Conservation (phyloP, 1,140 invertebrate genomes). For the Drosophila ohnishii region DNA sequence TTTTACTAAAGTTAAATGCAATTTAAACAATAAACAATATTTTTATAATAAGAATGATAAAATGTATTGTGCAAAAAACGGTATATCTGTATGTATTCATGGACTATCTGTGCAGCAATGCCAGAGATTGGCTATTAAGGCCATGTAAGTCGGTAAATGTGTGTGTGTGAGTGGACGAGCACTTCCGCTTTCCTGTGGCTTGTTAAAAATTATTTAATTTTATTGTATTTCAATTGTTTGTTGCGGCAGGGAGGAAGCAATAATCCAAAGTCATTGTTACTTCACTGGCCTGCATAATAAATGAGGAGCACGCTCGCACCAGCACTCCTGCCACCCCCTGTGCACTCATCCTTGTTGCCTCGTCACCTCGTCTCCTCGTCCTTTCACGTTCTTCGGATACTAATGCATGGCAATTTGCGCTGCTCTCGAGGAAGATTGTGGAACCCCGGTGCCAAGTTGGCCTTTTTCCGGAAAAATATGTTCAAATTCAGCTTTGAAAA, state of each 20-base stretch:
- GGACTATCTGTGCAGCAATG: constrained; percentile 51
- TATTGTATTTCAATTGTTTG: constrained; percentile 77
- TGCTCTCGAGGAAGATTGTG: constrained; percentile 9
- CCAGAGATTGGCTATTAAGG: constrained; percentile 68
- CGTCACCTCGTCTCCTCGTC: constrained; percentile 5
- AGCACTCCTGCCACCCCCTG: background rate
- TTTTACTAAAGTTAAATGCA: constrained; percentile 67
- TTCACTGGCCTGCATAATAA: constrained; percentile 41
- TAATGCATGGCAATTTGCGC: constrained; percentile 31
- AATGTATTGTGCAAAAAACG: constrained; percentile 48
- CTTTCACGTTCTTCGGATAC: background rate
- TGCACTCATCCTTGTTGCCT: background rate
- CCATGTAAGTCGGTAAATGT: constrained; percentile 24
- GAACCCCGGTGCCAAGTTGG: background rate
- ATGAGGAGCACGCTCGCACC: constrained; percentile 24
- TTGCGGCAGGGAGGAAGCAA: constrained; percentile 53
- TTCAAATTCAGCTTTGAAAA: background rate
- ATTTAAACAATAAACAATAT: constrained; percentile 76
- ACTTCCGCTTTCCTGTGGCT: constrained; percentile 77
- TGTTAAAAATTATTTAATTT: constrained; percentile 79
- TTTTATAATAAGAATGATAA: constrained; percentile 74
- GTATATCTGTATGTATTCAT: constrained; percentile 14
- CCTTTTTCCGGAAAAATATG: background rate
- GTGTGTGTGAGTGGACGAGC: constrained; percentile 19
- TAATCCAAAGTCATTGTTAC: constrained; percentile 63